Percentiles rank a stretch among this genome's conserved stretches.
These are phyloP conservation scores for Spodoptera picta DNA, from an alignment of 2,888 invertebrate genomes.

Conservation along the genomic window DNA sequence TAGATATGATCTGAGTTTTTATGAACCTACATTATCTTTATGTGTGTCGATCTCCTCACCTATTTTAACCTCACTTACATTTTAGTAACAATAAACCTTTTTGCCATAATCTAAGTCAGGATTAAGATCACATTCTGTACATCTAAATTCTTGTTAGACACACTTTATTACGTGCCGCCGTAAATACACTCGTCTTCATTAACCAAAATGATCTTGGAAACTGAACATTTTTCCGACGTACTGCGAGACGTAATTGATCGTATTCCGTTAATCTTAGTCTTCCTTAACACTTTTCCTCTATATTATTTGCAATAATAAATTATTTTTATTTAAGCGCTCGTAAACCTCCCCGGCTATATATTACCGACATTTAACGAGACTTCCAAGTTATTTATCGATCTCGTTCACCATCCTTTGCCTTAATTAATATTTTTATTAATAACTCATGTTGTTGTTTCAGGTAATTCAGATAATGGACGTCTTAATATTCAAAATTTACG, in stretches of 20 bases:
- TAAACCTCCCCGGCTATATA: conserved; percentile 46
- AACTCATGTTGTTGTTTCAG: conserved; percentile 61
- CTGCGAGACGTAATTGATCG: conserved; percentile 31
- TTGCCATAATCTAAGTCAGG: no score
- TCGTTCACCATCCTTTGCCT: conserved; percentile 44
- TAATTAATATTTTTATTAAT: conserved; percentile 54
- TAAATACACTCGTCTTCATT: conserved; percentile 9
- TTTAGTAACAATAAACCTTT: no score
- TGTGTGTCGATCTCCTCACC: no score
- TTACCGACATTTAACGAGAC: conserved; percentile 54
- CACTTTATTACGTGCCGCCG: neutral
- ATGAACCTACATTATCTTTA: no score
- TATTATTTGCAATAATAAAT: conserved; percentile 63
- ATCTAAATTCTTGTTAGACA: no score
- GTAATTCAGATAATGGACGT: conserved; percentile 47
- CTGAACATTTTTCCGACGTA: neutral
- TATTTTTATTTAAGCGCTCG: conserved; percentile 53
- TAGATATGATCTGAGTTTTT: no score
- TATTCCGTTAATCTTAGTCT: conserved; percentile 27
- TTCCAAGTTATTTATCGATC: conserved; percentile 57
- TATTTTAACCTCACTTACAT: no score
- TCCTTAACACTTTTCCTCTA: conserved; percentile 35
- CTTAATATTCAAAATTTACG: neutral
- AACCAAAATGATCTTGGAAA: conserved; percentile 13
- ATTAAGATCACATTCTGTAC: no score